phyloP scores from a whole-genome alignment of 53 echinoderm and acorn worm species.

The Holothuria scabra region DNA sequence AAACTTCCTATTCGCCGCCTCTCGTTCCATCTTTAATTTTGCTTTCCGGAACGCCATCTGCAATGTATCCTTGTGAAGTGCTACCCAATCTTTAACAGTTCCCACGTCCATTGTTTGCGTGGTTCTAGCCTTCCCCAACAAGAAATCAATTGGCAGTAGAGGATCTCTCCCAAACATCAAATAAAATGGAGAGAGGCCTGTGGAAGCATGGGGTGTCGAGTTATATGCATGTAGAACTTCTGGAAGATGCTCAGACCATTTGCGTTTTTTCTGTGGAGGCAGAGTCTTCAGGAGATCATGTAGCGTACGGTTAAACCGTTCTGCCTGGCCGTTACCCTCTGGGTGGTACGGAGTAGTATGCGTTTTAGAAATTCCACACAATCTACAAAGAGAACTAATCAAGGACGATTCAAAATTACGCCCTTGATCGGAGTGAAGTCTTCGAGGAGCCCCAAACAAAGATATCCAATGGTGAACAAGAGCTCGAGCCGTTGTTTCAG shows the following conservation, averaged over 20 bases:
- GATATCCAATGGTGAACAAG: too few relatives aligned
- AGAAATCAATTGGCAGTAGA: conserved; percentile 53
- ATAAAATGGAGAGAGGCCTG: conserved; percentile 56
- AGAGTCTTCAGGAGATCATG: conserved; percentile 52
- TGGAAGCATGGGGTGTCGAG: conserved; percentile 52
- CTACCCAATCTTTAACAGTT: conserved; percentile 27
- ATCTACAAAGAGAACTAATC: conserved; percentile 52
- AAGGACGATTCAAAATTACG: conserved; percentile 62
- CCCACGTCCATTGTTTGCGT: background rate
- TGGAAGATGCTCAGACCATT: conserved; percentile 60
- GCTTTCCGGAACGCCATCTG: conserved; percentile 42
- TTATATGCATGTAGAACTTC: conserved; percentile 61
- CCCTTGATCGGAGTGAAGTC: background rate
- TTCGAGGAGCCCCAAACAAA: too few relatives aligned
- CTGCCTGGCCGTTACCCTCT: conserved; percentile 66
- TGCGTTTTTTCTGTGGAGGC: conserved; percentile 35
- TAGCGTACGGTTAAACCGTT: conserved; percentile 65
- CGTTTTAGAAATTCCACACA: conserved; percentile 56
- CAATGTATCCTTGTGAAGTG: background rate
- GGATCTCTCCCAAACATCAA: conserved; percentile 67
- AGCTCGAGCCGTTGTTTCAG: too few relatives aligned
- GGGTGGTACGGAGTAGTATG: too few relatives aligned
- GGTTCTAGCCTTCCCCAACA: conserved; percentile 3
- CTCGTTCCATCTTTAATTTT: conserved; percentile 33
- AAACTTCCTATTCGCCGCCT: conserved; percentile 22